These are phyloP conservation scores for Ctenoplectra terminalis DNA, from an alignment of 1,140 invertebrate species.

Conservation along the genomic window DNA sequence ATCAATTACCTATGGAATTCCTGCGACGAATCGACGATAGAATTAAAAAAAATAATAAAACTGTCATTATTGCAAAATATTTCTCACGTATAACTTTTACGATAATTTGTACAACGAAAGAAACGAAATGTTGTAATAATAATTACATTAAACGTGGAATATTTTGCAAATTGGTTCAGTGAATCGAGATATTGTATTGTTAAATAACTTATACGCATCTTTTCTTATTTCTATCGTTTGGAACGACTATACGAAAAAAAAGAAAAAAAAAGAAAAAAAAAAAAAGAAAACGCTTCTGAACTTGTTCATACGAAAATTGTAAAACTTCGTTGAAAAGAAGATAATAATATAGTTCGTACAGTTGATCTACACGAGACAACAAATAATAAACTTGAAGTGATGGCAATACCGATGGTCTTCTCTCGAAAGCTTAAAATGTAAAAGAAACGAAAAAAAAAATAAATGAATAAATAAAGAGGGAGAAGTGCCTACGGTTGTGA, in stretches of 20 bases:
- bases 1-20: not conserved
- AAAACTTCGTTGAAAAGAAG: not conserved
- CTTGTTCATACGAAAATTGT: not conserved
- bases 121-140: not conserved
- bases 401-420: conserved; percentile 60
- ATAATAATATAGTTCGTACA: not conserved
- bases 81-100: not conserved
- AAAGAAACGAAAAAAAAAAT: not conserved
- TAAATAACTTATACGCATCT: not conserved
- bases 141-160: not conserved
- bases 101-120: conserved; percentile 17
- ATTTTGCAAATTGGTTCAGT: not conserved
- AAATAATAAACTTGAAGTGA: conserved; percentile 44
- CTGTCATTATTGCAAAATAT: conserved; percentile 1
- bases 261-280: too few species aligned
- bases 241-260: too few species aligned
- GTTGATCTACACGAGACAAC: conserved; percentile 43
- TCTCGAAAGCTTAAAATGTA: conserved; percentile 37
- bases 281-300: not conserved
- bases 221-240: not conserved
- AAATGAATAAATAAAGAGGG: conserved; percentile 7
- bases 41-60: too few species aligned
- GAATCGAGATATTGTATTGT: not conserved
- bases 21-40: conserved; percentile 4
- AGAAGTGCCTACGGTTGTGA: conserved; percentile 67